Conservation (phyloP, 2,113 vertebrate species). For the Silurus meridionalis region DNA sequence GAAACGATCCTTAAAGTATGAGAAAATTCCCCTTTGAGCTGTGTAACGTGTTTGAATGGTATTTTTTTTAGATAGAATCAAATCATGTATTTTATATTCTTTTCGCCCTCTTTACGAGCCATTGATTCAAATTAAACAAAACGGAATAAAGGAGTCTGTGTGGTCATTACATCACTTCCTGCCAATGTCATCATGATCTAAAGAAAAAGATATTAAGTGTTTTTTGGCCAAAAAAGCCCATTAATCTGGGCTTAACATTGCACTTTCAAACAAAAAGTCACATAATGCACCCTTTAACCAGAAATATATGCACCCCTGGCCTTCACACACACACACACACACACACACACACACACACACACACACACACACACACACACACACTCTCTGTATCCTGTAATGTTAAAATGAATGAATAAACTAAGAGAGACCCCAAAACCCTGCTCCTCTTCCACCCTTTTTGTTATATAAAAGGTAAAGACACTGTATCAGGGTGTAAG, state of each 20-base stretch:
- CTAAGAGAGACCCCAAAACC: neutral
- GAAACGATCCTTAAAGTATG: constrained; percentile 26
- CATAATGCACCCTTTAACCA: no score
- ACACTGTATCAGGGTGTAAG: no score
- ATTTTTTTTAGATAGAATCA: neutral
- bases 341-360: no score
- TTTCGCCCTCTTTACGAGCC: constrained; percentile 28
- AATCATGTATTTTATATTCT: constrained; percentile 48
- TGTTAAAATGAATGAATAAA: neutral
- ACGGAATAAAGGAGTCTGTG: neutral
- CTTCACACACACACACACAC: no score
- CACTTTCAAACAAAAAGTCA: no score
- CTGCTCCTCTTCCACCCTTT: neutral
- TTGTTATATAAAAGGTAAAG: no score
- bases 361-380: no score
- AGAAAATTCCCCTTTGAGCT: constrained; percentile 57
- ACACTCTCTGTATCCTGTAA: neutral
- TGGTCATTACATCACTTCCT: neutral
- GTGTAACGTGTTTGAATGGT: neutral
- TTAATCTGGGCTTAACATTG: no score
- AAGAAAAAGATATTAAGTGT: neutral
- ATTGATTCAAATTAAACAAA: neutral
- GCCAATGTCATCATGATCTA: neutral
- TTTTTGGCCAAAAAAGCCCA: no score
- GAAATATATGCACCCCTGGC: no score